Conservation (phyloP, 2,797 vertebrate genomes). For the Gymnoscopelus braueri region DNA sequence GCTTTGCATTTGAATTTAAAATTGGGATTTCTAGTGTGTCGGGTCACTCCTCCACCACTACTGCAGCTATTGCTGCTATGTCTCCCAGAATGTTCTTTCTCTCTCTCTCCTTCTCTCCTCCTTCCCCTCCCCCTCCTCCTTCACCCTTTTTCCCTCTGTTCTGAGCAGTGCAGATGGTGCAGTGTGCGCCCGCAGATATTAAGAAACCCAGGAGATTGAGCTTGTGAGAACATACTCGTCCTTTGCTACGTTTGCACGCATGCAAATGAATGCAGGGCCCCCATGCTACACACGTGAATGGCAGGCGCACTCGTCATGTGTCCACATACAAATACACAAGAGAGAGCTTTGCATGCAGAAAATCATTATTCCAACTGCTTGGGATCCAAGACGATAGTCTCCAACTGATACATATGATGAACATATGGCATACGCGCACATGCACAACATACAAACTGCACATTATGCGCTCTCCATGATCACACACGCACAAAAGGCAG, state of each 20-base stretch:
- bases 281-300: constrained; percentile 32
- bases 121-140: constrained; percentile 32
- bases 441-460: constrained; percentile 16
- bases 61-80: constrained; percentile 63
- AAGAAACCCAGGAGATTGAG: constrained; percentile 72
- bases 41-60: constrained; percentile 63
- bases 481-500: constrained; percentile 46
- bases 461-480: constrained; percentile 11
- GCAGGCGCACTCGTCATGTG: constrained; percentile 22
- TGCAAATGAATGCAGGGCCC: background rate
- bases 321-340: constrained; percentile 5
- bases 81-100: constrained; percentile 39
- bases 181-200: constrained; percentile 77
- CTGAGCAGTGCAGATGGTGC: constrained; percentile 76
- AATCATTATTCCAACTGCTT: constrained; percentile 39
- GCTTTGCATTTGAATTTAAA: constrained; percentile 78
- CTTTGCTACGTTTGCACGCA: constrained; percentile 28
- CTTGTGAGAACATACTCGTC: constrained; percentile 50
- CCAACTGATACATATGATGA: constrained; percentile 47
- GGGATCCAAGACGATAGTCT: constrained; percentile 49
- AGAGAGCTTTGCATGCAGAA: constrained; percentile 31
- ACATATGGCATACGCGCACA: constrained; percentile 45
- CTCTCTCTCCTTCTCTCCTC: constrained; percentile 24
- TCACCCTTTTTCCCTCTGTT: background rate
- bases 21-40: constrained; percentile 65